Conservation (phyloP, 2,797 vertebrate species). For the Sebastes itinus region DNA sequence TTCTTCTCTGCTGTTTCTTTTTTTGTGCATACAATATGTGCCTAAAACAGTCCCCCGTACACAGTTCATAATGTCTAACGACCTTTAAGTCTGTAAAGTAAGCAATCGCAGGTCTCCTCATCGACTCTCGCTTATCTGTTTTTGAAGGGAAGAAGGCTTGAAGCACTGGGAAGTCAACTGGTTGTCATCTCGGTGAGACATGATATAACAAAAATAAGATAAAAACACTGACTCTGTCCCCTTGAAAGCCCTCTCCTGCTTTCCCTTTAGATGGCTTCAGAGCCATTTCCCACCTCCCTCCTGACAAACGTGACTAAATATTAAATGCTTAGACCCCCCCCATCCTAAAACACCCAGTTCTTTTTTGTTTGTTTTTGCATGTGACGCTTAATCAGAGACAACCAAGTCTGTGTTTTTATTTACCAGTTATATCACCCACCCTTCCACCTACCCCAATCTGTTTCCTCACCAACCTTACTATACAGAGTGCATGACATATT, state of each 20-base stretch:
- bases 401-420: conserved; percentile 33
- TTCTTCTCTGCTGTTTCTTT: conserved; percentile 1
- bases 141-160: conserved; percentile 86
- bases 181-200: conserved; percentile 84
- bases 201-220: conserved; percentile 32
- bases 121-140: conserved; percentile 75
- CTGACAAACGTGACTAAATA: conserved; percentile 42
- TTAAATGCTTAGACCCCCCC: conserved; percentile 12
- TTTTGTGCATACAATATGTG: conserved; percentile 41
- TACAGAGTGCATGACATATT: conserved; percentile 43
- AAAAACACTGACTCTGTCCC: conserved; percentile 56
- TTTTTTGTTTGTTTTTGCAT: conserved; percentile 63
- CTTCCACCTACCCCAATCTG: conserved; percentile 26
- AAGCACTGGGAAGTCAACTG: conserved; percentile 87
- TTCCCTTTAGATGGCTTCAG: conserved; percentile 47
- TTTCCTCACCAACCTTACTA: conserved; percentile 34
- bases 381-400: conserved; percentile 29
- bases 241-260: conserved; percentile 39
- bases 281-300: conserved; percentile 26
- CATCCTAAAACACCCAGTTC: conserved; percentile 32
- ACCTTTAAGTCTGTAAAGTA: conserved; percentile 38
- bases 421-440: conserved; percentile 21
- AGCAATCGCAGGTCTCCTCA: conserved; percentile 59
- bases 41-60: conserved; percentile 19
- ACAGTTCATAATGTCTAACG: conserved; percentile 25